Evolutionary conservation across 2,113 vertebrate genomes (phyloP), one percentile per base, ranked within the genome.

Genomic region (Xiphophorus maculatus): DNA sequence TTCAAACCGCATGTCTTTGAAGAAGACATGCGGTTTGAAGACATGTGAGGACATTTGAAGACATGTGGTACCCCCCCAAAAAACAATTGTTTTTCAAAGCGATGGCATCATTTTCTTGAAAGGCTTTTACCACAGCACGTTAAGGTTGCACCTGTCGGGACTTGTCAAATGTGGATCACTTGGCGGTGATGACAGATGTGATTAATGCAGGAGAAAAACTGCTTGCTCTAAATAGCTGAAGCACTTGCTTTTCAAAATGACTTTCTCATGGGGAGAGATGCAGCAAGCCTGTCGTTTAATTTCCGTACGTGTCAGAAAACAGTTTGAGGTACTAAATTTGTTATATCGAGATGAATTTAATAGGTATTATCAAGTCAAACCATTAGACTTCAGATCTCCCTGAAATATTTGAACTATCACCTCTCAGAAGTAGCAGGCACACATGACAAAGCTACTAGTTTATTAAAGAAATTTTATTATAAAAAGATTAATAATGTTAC

Each of bases 91-190:
- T 68, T 14, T 64, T 19, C 65, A 25, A 78, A n/a, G 0, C 0
- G 30, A 37, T 14, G n/a, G 4, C 71, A 66, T 54, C 60, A 29
- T 66, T 82, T 13, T 32, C 0, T 17, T 80, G 12, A 0, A 14
- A 79, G 27, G 0, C 13, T 33, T 71, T 69, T 0, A 68, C n/a
- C 19, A 10, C 48, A 71, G 27, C 11, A 71, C 63, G 11, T 5
- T 1, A 58, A 73, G 35, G 15, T 66, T n/a, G 73, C 2, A 29
- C 71, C 54, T 69, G 66, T 66, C 73, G 28, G 14, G 63, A 74
- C 66, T 73, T 40, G 70, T n/a, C 61, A 29, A 58, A 63, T 25
- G 17, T 25, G 42, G 22, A 66, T 60, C 14, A 65, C 0, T 33
- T 66, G 0, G 51, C 30, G 51, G 69, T 51, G 54, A 42, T 2